Evolutionary conservation across 2,888 invertebrate species (phyloP).

Genomic region (Chloroclysta siterata): DNA sequence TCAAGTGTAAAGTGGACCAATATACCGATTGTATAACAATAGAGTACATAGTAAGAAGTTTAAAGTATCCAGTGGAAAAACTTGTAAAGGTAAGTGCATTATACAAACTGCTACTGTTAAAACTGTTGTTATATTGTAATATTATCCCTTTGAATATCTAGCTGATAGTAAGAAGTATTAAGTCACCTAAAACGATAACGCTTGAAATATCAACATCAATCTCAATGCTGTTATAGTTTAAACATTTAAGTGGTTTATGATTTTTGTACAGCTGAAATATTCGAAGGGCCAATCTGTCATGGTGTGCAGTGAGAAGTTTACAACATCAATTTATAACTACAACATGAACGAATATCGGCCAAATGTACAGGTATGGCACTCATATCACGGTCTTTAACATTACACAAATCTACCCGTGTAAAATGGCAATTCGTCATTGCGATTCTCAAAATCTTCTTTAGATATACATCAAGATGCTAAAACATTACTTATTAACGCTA

Average conservation of each 20-base stretch:
- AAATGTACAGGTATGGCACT: conserved; percentile 71
- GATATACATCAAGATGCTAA: no score
- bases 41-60: conserved; percentile 36
- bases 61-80: conserved; percentile 24
- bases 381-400: conserved; percentile 69
- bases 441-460: conserved; percentile 25
- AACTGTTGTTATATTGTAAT: conserved; percentile 11
- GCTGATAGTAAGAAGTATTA: conserved; percentile 18
- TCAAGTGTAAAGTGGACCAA: conserved; percentile 81
- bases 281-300: conserved; percentile 56
- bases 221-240: neutral
- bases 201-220: neutral
- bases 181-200: conserved; percentile 1
- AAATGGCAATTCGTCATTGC: conserved; percentile 56
- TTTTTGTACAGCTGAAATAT: conserved; percentile 21
- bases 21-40: conserved; percentile 55
- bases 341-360: conserved; percentile 58
- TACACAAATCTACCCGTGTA: conserved; percentile 67
- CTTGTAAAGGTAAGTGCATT: conserved; percentile 21
- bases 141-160: conserved; percentile 24
- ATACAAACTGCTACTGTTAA: conserved; percentile 14
- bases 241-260: neutral
- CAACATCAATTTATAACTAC: conserved; percentile 48
- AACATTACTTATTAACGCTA: no score
- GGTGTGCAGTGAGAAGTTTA: conserved; percentile 57